Percentiles rank a stretch among this genome's conserved stretches.
These are phyloP conservation scores for Poeciliopsis gracilis DNA, from an alignment of 2,797 vertebrate genomes.

Conservation along the genomic window DNA sequence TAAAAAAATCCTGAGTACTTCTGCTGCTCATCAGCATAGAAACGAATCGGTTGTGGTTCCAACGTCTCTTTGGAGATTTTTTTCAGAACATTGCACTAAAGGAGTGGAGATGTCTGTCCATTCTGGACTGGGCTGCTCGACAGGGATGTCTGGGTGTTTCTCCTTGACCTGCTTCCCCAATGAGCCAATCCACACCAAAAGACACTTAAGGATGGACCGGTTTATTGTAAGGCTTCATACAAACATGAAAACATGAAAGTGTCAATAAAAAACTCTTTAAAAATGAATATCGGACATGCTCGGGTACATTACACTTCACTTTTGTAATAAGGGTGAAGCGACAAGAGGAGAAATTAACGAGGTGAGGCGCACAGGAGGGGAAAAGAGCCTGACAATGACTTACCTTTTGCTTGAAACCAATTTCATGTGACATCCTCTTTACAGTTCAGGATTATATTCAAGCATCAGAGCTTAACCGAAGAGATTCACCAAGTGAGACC, in stretches of 20 bases:
- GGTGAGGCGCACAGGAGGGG: slow-evolving; percentile 44
- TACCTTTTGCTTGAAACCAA: slow-evolving; percentile 52
- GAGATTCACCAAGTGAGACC: slow-evolving; percentile 22
- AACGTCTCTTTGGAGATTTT: background rate
- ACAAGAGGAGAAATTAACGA: slow-evolving; percentile 41
- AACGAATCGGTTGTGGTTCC: background rate
- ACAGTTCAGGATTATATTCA: slow-evolving; percentile 27
- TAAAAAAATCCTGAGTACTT: background rate
- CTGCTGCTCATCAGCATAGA: background rate
- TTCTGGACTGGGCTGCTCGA: background rate
- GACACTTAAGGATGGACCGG: background rate
- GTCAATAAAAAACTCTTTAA: slow-evolving; percentile 16
- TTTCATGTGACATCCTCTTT: slow-evolving; percentile 29
- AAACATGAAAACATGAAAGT: slow-evolving; percentile 13
- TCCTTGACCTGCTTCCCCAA: background rate
- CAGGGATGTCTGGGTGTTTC: background rate
- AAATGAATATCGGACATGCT: slow-evolving; percentile 24
- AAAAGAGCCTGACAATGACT: slow-evolving; percentile 48
- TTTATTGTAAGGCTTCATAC: background rate
- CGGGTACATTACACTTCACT: slow-evolving; percentile 23
- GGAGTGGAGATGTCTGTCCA: background rate
- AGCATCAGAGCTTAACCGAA: slow-evolving; percentile 27
- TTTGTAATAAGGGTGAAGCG: slow-evolving; percentile 33
- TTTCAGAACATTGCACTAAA: background rate
- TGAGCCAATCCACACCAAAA: background rate